Evolutionary conservation across 2,113 vertebrate species (phyloP), one percentile per base, ranked within the genome.

Genomic region (Pterocles burchelli): DNA sequence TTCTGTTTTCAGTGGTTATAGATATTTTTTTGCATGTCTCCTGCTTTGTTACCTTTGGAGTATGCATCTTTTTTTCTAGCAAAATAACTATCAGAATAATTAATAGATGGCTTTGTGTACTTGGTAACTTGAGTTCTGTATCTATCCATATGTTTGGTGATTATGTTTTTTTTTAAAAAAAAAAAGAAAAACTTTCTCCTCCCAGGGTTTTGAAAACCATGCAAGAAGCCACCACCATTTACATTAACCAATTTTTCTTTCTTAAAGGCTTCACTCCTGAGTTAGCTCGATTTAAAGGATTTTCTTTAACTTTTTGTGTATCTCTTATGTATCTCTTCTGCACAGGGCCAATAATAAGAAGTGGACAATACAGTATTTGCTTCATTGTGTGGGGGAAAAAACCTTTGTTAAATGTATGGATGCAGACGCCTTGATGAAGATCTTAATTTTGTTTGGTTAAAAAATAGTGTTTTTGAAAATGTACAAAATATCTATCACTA

Each of bases 281-380:
- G 98, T 98, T 98, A 98, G 97, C 98, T 98, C 96, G 43, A 96
- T 98, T 98, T 98, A 98, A 98, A 98, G 98, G 98, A 98, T 99
- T 98, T 99, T 99, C 98, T 99, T 99, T 99, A 99, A 99, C 99
- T 98, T 99, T 99, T 99, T 99, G 98, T 98, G 98, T 99, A 99
- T 99, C 98, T 99, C 99, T 99, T 99, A 99, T 99, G 99, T 99
- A 99, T 99, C 99, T 99, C 98, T 99, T 99, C 99, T 99, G 99
- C 99, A 99, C 99, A 99, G 99, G 99, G 99, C 99, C 99, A 99
- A 99, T 99, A 99, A 99, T 99, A 99, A 99, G 99, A 99, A 99
- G 99, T 99, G 99, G 99, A 99, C 99, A 99, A 98, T 99, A 99
- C 99, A 99, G 99, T 99, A 99, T 99, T 99, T 99, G 99, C 99